phyloP scores from a whole-genome alignment of 1,140 invertebrate species.

The Drosophila kikkawai region DNA sequence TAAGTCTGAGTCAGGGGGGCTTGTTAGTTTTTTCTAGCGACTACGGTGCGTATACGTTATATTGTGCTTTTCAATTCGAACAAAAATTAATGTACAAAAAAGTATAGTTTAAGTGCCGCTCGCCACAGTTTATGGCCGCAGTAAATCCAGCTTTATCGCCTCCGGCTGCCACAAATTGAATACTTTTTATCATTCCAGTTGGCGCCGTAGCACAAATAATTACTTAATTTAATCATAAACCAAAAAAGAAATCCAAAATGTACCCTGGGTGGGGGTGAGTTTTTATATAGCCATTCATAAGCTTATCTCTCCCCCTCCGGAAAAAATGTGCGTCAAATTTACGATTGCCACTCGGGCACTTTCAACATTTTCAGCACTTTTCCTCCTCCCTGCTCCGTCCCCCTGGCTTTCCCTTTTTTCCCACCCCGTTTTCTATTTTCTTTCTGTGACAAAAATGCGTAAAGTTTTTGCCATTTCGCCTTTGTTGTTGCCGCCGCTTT shows the following conservation, averaged over 20 bases:
- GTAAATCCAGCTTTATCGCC: slow-evolving; percentile 56
- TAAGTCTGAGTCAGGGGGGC: slow-evolving; percentile 34
- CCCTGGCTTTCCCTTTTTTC: slow-evolving; percentile 3
- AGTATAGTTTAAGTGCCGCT: slow-evolving; percentile 42
- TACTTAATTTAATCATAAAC: slow-evolving; percentile 80
- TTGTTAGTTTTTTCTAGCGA: slow-evolving; percentile 58
- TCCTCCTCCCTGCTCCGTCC: not conserved
- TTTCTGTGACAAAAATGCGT: slow-evolving; percentile 59
- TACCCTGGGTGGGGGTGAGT: slow-evolving; percentile 46
- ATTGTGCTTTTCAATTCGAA: slow-evolving; percentile 28
- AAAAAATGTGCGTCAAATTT: slow-evolving; percentile 69
- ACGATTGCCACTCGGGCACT: slow-evolving; percentile 66
- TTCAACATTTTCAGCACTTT: slow-evolving; percentile 74
- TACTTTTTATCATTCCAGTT: slow-evolving; percentile 49
- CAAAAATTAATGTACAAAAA: slow-evolving; percentile 35
- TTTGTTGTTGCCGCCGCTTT: slow-evolving; percentile 37
- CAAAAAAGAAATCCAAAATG: slow-evolving; percentile 50
- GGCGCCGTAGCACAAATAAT: slow-evolving; percentile 74
- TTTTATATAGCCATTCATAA: slow-evolving; percentile 74
- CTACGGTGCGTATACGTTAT: slow-evolving; percentile 71
- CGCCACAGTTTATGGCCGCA: slow-evolving; percentile 33
- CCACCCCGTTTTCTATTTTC: slow-evolving; percentile 16
- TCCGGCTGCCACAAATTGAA: slow-evolving; percentile 54
- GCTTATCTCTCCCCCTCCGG: slow-evolving; percentile 60
- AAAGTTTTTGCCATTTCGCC: slow-evolving; percentile 61